Percentiles rank a stretch among this genome's conserved stretches.
These are phyloP conservation scores for Shinisaurus crocodilurus DNA, from an alignment of 2,113 vertebrate species.

Conservation along the genomic window DNA sequence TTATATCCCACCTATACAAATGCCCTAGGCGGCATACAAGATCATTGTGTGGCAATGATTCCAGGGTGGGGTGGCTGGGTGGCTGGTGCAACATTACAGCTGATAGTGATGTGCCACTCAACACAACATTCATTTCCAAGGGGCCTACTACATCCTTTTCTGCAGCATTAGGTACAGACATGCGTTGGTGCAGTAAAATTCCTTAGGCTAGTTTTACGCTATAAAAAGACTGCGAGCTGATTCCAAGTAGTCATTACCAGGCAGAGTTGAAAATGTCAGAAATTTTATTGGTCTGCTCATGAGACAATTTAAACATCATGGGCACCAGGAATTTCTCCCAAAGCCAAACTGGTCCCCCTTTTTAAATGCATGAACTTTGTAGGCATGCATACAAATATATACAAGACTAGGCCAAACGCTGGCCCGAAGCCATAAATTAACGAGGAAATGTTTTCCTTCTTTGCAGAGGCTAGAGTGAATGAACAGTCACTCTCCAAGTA, in stretches of 20 bases:
- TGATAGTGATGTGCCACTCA: neutral
- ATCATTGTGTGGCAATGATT: neutral
- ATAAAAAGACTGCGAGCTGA: neutral
- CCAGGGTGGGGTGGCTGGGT: neutral
- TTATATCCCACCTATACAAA: too few relatives aligned
- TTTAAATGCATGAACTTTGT: conserved; percentile 64
- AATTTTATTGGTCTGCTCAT: conserved; percentile 50
- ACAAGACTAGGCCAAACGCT: conserved; percentile 41
- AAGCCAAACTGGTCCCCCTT: conserved; percentile 57
- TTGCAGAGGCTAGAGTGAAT: neutral
- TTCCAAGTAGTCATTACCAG: conserved; percentile 46
- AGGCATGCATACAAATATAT: conserved; percentile 47
- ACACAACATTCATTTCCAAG: neutral
- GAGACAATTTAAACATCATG: conserved; percentile 67
- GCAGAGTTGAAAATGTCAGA: conserved; percentile 54
- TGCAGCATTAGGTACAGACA: conserved; percentile 30
- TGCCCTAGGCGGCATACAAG: too few relatives aligned
- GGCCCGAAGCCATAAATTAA: conserved; percentile 17
- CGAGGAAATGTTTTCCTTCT: neutral
- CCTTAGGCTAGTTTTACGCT: neutral
- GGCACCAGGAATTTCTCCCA: conserved; percentile 66
- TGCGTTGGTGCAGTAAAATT: conserved; percentile 43
- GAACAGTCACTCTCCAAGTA: neutral
- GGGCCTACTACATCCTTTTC: neutral
- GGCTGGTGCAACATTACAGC: neutral